A percentile compares a stretch with the other conserved stretches of the same genome.
Conservation (phyloP, 2,113 vertebrate genomes). For the Crotalus horridus region DNA sequence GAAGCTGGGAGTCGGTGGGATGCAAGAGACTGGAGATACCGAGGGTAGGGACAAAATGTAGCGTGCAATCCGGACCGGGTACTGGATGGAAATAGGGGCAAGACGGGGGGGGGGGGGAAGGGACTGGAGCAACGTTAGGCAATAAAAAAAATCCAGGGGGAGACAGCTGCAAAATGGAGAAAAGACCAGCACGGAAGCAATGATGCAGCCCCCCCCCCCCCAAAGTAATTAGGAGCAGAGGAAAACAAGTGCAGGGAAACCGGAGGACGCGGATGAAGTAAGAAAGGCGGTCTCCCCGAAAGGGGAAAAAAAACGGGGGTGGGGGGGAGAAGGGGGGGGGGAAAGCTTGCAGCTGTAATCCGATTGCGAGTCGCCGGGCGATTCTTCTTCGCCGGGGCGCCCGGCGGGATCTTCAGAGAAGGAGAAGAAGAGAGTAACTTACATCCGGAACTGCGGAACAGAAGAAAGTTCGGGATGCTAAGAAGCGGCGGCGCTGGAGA, state of each 20-base stretch:
- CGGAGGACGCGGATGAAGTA: background rate
- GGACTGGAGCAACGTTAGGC: background rate
- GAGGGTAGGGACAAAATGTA: background rate
- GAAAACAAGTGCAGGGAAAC: background rate
- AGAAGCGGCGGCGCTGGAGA: background rate
- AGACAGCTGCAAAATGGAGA: background rate
- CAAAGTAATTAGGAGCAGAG: background rate
- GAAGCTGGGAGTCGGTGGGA: background rate
- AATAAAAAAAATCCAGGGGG: background rate
- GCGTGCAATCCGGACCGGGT: background rate
- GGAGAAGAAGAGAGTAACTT: background rate
- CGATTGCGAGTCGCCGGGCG: background rate
- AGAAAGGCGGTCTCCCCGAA: background rate
- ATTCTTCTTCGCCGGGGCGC: slow-evolving; percentile 18
- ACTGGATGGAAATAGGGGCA: background rate
- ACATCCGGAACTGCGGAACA: background rate
- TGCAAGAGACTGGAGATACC: background rate
- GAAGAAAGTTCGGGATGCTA: background rate
- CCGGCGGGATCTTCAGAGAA: background rate
- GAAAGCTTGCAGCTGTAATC: background rate
- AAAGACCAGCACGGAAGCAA: background rate
- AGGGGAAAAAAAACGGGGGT: background rate
- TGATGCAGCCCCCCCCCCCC: background rate
- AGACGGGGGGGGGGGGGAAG: background rate
- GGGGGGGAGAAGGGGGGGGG: too few relatives aligned